Conservation (phyloP, 2,113 vertebrate species). For the Nerophis lumbriciformis region DNA sequence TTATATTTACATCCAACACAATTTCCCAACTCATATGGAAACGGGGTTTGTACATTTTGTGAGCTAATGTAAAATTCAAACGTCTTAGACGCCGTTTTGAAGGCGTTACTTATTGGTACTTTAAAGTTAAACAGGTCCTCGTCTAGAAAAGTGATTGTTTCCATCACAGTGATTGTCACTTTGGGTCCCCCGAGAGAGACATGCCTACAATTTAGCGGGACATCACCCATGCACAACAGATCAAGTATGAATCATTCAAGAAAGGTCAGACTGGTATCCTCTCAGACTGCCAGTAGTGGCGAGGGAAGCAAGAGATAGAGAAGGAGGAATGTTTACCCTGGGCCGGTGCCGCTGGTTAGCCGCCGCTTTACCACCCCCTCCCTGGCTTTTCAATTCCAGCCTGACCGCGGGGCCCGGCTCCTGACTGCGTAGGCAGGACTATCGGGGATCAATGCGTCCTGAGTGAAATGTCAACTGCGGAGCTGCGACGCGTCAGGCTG, state of each 20-base stretch:
- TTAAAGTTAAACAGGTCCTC: not conserved
- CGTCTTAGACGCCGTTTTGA: too few relatives aligned
- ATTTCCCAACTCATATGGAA: too few relatives aligned
- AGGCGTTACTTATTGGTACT: not conserved
- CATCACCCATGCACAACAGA: constrained; percentile 8
- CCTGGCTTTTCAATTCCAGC: constrained; percentile 86
- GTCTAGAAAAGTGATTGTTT: not conserved
- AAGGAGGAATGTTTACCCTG: constrained; percentile 86
- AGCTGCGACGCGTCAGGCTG: constrained; percentile 95
- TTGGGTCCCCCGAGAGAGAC: not conserved
- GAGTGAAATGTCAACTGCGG: constrained; percentile 94
- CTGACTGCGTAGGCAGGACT: constrained; percentile 87
- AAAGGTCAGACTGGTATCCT: constrained; percentile 78
- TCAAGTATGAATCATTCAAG: constrained; percentile 49
- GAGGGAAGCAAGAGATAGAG: constrained; percentile 84
- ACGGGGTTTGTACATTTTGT: too few relatives aligned
- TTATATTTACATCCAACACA: too few relatives aligned
- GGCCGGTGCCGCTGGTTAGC: constrained; percentile 69
- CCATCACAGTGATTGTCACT: not conserved
- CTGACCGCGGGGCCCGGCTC: constrained; percentile 80
- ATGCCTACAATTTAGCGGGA: not conserved
- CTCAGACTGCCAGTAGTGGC: constrained; percentile 72
- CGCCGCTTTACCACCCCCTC: constrained; percentile 57
- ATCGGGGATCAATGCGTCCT: constrained; percentile 95
- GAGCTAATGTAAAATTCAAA: too few relatives aligned